Conservation (phyloP, 2,797 vertebrate species). For the Typhlichthys subterraneus region DNA sequence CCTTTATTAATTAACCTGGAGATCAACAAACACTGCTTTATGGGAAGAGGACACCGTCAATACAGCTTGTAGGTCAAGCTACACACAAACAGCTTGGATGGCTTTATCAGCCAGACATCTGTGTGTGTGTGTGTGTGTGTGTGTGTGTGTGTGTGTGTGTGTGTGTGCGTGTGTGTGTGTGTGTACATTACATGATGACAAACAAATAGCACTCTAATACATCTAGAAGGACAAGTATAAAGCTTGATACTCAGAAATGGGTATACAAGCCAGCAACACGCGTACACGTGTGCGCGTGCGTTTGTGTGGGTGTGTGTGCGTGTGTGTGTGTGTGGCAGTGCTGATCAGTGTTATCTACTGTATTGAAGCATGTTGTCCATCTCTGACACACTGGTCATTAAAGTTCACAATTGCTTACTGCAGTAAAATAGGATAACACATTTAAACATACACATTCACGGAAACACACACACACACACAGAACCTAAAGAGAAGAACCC, state of each 20-base stretch:
- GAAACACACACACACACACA: constrained; percentile 17
- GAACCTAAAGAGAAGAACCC: constrained; percentile 11
- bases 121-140: constrained; percentile 31
- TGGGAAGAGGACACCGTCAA: constrained; percentile 60
- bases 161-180: no score
- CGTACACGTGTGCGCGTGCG: not conserved
- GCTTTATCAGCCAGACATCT: constrained; percentile 59
- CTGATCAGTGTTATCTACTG: constrained; percentile 24
- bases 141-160: constrained; percentile 35
- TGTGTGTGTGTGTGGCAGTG: constrained; percentile 8
- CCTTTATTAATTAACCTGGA: constrained; percentile 58
- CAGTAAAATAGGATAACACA: constrained; percentile 19
- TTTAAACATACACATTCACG: constrained; percentile 2
- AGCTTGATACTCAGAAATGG: not conserved
- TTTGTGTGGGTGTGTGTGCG: constrained; percentile 8
- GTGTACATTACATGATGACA: constrained; percentile 17
- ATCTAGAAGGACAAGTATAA: constrained; percentile 6
- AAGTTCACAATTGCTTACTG: constrained; percentile 29
- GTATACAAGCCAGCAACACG: no score
- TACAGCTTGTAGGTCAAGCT: constrained; percentile 56
- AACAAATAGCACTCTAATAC: constrained; percentile 33
- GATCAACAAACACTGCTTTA: constrained; percentile 67
- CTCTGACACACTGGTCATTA: constrained; percentile 37
- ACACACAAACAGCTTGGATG: constrained; percentile 58
- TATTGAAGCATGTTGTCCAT: constrained; percentile 21